These are phyloP conservation scores for Thalassophryne amazonica DNA, from an alignment of 2,797 vertebrate species.

Conservation along the genomic window DNA sequence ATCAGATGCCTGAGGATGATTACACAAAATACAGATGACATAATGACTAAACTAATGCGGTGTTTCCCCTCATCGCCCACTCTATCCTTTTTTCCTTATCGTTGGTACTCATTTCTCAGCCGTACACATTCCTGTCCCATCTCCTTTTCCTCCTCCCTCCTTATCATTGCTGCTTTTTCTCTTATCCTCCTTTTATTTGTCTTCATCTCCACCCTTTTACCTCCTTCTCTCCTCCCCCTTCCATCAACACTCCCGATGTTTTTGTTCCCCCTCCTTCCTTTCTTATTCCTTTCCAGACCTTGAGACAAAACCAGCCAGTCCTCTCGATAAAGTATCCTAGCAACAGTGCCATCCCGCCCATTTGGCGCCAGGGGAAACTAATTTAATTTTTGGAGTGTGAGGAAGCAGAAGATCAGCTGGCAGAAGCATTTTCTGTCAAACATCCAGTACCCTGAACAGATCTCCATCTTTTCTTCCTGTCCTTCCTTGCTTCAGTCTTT, in stretches of 20 bases:
- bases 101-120: too few relatives aligned
- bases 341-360: slow-evolving; percentile 49
- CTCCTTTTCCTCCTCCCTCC: neutral
- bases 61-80: neutral
- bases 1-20: neutral
- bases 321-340: slow-evolving; percentile 55
- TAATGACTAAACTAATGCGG: slow-evolving; percentile 13
- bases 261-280: neutral
- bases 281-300: slow-evolving; percentile 9
- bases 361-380: slow-evolving; percentile 27
- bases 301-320: slow-evolving; percentile 18
- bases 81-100: neutral
- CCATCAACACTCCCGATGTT: neutral
- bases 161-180: neutral
- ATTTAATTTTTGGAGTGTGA: slow-evolving; percentile 33
- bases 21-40: slow-evolving; percentile 19
- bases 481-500: too few relatives aligned
- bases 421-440: too few relatives aligned
- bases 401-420: neutral
- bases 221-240: neutral
- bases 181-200: neutral
- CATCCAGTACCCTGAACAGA: too few relatives aligned
- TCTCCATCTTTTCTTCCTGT: too few relatives aligned
- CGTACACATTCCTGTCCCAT: neutral
- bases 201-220: neutral